A percentile compares a stretch with the other conserved stretches of the same genome.
Conservation (phyloP, 2,797 vertebrate genomes). For the Somateria mollissima region DNA sequence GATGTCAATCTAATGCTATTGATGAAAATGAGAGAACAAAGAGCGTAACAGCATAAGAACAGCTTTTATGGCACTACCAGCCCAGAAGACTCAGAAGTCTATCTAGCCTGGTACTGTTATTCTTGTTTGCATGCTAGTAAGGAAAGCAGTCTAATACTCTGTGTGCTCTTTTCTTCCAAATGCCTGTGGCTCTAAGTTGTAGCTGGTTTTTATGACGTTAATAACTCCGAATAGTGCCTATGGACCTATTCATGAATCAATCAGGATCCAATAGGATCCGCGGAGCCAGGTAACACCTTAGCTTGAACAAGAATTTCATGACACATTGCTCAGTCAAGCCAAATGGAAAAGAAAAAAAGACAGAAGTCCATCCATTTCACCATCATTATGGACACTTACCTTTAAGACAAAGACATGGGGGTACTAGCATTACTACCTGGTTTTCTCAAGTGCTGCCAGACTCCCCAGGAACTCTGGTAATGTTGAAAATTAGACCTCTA, state of each 20-base stretch:
- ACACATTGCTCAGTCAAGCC: background rate
- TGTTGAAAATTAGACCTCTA: conserved; percentile 20
- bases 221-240: background rate
- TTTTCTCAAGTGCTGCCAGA: background rate
- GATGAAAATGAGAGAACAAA: background rate
- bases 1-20: background rate
- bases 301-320: background rate
- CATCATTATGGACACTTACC: background rate
- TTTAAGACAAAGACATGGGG: background rate
- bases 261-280: background rate
- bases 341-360: background rate
- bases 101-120: background rate
- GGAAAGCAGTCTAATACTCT: background rate
- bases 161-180: background rate
- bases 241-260: background rate
- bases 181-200: background rate
- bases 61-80: background rate
- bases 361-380: background rate
- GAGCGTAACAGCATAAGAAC: background rate
- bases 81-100: background rate
- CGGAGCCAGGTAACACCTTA: background rate
- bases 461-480: background rate
- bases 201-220: background rate
- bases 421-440: background rate
- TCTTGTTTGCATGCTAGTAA: background rate